phyloP scores from a whole-genome alignment of 1,140 invertebrate genomes.

The Meloidogyne hapla region DNA sequence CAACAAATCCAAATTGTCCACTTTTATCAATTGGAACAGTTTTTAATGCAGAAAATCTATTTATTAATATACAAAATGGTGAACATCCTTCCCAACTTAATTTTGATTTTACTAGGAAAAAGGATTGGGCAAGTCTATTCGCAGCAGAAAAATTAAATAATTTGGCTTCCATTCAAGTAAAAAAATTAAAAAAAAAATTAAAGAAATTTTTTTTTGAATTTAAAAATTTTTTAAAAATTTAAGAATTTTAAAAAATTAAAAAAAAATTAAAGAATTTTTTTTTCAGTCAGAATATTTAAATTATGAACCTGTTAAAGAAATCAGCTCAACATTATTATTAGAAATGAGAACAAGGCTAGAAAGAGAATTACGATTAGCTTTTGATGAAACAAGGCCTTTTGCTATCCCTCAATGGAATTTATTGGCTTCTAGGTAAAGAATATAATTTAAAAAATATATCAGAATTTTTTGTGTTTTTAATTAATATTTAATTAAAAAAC shows the following conservation, averaged over 20 bases:
- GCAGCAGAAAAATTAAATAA: slow-evolving; percentile 7
- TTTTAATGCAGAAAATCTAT: slow-evolving; percentile 37
- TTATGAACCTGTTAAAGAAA: slow-evolving; percentile 18
- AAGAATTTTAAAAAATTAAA: slow-evolving; percentile 1
- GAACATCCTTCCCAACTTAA: slow-evolving; percentile 40
- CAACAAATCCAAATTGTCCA: slow-evolving; percentile 36
- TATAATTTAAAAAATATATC: background rate
- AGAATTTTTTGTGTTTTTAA: background rate
- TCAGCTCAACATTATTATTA: slow-evolving; percentile 42
- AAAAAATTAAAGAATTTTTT: slow-evolving; percentile 25
- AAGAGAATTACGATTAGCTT: slow-evolving; percentile 47
- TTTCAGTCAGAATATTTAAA: slow-evolving; percentile 2
- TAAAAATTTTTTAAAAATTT: too few species aligned
- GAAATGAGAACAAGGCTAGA: slow-evolving; percentile 46
- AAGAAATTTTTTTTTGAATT: slow-evolving; percentile 16
- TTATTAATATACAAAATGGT: slow-evolving; percentile 42
- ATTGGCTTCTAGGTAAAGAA: slow-evolving; percentile 46
- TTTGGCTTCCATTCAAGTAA: slow-evolving; percentile 28
- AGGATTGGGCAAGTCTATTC: slow-evolving; percentile 42
- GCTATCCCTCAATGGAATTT: slow-evolving; percentile 57
- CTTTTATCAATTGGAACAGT: slow-evolving; percentile 35
- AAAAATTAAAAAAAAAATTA: slow-evolving; percentile 11
- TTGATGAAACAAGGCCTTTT: slow-evolving; percentile 45
- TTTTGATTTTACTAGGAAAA: slow-evolving; percentile 45
- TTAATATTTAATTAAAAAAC: too few species aligned